Percentiles rank a stretch among this genome's conserved stretches.
phyloP scores from a whole-genome alignment of 2,888 invertebrate genomes.

The Platycheirus albimanus region DNA sequence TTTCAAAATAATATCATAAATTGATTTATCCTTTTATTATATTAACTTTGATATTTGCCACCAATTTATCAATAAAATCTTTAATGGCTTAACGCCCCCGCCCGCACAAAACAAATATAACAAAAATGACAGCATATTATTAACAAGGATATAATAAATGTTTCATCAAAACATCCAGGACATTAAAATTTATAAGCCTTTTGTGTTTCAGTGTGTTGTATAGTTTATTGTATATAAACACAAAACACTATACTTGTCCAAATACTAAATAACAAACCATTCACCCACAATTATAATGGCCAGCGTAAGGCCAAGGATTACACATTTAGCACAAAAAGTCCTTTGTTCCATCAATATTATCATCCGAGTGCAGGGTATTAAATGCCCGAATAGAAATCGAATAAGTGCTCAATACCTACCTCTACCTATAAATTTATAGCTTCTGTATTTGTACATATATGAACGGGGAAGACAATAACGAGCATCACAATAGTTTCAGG shows the following conservation, averaged over 20 bases:
- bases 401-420: constrained; percentile 42
- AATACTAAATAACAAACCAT: constrained; percentile 63
- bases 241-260: background rate
- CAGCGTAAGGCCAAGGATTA: constrained; percentile 69
- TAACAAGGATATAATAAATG: constrained; percentile 65
- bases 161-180: constrained; percentile 43
- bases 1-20: constrained; percentile 13
- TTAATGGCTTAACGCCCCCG: constrained; percentile 49
- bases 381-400: constrained; percentile 46
- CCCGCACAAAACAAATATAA: constrained; percentile 68
- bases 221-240: background rate
- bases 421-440: background rate
- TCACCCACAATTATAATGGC: constrained; percentile 7
- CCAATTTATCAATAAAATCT: constrained; percentile 57
- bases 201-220: background rate
- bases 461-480: constrained; percentile 51
- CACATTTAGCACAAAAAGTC: constrained; percentile 23
- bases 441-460: too few species aligned
- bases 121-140: constrained; percentile 65
- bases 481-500: constrained; percentile 64
- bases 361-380: constrained; percentile 7
- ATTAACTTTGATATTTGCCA: constrained; percentile 34
- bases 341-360: constrained; percentile 32
- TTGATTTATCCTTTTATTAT: constrained; percentile 26
- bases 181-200: constrained; percentile 24